Evolutionary conservation across 2,888 invertebrate species (phyloP).

Genomic region (Spilosoma lubricipeda): DNA sequence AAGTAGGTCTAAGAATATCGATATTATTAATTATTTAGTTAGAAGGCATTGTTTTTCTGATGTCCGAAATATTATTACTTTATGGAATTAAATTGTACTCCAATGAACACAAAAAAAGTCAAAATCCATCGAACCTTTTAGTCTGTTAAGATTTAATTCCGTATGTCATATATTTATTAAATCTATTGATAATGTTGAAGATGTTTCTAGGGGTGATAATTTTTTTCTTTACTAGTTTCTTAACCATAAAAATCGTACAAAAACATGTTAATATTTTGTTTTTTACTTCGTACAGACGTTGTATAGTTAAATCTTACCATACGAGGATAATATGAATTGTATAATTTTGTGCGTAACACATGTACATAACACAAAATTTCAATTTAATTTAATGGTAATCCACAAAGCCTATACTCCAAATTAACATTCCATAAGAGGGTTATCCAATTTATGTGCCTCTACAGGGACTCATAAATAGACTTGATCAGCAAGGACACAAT

Average conservation of each 20-base stretch:
- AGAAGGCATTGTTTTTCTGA: neutral
- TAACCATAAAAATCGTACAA: neutral
- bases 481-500: constrained; percentile 28
- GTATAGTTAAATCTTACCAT: too few species aligned
- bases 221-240: neutral
- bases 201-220: neutral
- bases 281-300: neutral
- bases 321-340: neutral
- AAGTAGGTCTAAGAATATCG: neutral
- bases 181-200: too few species aligned
- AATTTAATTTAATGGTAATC: neutral
- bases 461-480: constrained; percentile 25
- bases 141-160: neutral
- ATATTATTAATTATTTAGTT: neutral
- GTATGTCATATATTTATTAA: too few species aligned
- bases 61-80: too few species aligned
- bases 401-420: neutral
- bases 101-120: neutral
- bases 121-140: neutral
- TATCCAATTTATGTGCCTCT: constrained; percentile 22
- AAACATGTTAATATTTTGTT: neutral
- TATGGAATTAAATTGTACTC: neutral
- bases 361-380: neutral
- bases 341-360: neutral
- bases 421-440: constrained; percentile 8